phyloP scores from a whole-genome alignment of 2,113 vertebrate species.

The Cebus imitator region DNA sequence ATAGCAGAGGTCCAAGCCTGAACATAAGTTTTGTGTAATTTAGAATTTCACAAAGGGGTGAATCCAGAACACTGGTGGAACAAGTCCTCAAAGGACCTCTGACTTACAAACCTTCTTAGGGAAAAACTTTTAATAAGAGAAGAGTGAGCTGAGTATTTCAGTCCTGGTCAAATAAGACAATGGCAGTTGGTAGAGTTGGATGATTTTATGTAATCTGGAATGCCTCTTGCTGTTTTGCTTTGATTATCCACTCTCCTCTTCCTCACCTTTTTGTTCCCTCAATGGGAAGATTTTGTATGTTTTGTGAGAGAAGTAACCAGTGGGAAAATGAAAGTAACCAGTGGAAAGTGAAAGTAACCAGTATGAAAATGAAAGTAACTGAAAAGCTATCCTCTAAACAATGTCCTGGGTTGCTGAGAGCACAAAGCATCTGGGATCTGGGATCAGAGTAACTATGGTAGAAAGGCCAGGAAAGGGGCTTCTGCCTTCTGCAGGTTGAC shows the following conservation, averaged over 20 bases:
- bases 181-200: not conserved
- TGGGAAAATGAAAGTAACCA: not conserved
- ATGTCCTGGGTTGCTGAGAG: not conserved
- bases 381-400: not conserved
- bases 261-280: not conserved
- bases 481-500: not conserved
- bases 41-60: not conserved
- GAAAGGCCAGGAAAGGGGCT: not conserved
- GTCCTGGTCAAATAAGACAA: not conserved
- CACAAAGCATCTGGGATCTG: rapidly evolving
- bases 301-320: not conserved
- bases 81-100: not conserved
- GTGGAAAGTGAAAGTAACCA: not conserved
- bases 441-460: not conserved
- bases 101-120: not conserved
- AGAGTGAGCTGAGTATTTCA: not conserved
- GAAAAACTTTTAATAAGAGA: not conserved
- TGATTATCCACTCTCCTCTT: not conserved
- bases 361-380: not conserved
- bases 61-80: not conserved
- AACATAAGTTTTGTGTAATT: not conserved
- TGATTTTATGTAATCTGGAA: not conserved
- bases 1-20: not conserved
- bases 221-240: not conserved
- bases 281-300: not conserved